phyloP scores from a whole-genome alignment of 2,888 invertebrate species.

The Metellina segmentata region DNA sequence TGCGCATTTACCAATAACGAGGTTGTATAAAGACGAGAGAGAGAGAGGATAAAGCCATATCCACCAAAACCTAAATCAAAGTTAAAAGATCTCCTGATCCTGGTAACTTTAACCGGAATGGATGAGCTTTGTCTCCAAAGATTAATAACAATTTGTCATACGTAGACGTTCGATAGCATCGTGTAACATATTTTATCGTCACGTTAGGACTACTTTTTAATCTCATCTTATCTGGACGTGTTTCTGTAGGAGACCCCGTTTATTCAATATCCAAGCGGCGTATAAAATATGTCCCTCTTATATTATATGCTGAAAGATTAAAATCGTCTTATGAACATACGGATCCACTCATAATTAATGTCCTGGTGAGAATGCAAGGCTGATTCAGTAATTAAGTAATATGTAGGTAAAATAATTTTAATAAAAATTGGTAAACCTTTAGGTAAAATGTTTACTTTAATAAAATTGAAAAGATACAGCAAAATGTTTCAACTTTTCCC shows the following conservation, averaged over 20 bases:
- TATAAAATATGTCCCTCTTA: background rate
- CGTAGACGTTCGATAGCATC: background rate
- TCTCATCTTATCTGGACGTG: background rate
- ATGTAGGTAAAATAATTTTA: too few relatives aligned
- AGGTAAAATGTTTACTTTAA: too few relatives aligned
- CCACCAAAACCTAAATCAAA: background rate
- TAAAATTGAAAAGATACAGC: too few relatives aligned
- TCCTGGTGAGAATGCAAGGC: too few relatives aligned
- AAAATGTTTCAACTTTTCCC: too few relatives aligned
- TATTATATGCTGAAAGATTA: too few relatives aligned
- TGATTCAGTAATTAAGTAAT: too few relatives aligned
- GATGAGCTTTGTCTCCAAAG: constrained; percentile 1
- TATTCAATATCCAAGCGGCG: background rate
- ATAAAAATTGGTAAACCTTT: too few relatives aligned
- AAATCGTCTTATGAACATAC: too few relatives aligned
- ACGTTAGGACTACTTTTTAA: background rate
- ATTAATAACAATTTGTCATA: constrained; percentile 1
- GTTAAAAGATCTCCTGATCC: background rate
- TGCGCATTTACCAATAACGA: too few relatives aligned
- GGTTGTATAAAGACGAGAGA: too few relatives aligned
- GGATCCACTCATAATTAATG: too few relatives aligned
- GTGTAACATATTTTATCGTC: background rate
- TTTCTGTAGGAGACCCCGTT: background rate
- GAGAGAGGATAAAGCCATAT: background rate
- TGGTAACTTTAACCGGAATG: background rate